These are phyloP conservation scores for Athetis lepigone DNA, from an alignment of 2,888 invertebrate species.

Conservation along the genomic window DNA sequence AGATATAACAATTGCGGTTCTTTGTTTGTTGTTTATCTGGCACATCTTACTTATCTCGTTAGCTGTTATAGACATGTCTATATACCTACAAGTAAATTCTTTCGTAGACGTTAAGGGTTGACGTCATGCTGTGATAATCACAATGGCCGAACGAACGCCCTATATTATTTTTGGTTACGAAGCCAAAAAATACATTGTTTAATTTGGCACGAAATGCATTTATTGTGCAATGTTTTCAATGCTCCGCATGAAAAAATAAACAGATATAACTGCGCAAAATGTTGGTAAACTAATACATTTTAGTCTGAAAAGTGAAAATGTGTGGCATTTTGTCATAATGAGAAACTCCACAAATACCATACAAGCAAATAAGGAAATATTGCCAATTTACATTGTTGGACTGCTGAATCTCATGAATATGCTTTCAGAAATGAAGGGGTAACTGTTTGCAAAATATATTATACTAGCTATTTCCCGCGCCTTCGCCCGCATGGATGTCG, in stretches of 20 bases:
- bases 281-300: no score
- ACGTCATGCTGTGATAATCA: constrained; percentile 40
- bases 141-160: constrained; percentile 40
- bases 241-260: neutral
- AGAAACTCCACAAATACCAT: no score
- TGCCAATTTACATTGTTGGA: no score
- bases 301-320: no score
- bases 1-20: constrained; percentile 32
- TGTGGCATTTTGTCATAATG: no score
- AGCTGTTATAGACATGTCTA: constrained; percentile 18
- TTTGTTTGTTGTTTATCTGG: constrained; percentile 44
- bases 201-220: neutral
- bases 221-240: neutral
- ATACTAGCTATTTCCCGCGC: no score
- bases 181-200: constrained; percentile 15
- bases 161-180: constrained; percentile 30
- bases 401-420: no score
- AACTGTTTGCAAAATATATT: constrained; percentile 21
- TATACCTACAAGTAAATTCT: constrained; percentile 7
- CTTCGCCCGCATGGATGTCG: no score
- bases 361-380: no score
- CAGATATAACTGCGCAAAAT: neutral
- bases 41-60: constrained; percentile 37
- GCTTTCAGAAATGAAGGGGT: neutral
- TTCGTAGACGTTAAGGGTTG: constrained; percentile 10